Percentiles rank a stretch among this genome's conserved stretches.
Evolutionary conservation across 1,140 invertebrate genomes (phyloP).

Genomic region (Aphis gossypii): DNA sequence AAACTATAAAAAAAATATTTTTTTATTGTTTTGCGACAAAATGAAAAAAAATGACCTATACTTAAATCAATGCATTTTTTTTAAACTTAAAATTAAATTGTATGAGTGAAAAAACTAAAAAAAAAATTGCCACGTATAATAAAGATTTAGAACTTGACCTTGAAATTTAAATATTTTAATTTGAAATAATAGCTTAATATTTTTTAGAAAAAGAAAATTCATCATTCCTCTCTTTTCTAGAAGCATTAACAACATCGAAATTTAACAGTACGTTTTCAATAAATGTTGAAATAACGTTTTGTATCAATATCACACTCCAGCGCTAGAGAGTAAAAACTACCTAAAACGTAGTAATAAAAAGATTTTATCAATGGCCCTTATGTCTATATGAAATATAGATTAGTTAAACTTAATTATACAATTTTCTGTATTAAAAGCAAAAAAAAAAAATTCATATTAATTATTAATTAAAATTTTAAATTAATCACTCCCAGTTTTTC

Average conservation of each 20-base stretch:
- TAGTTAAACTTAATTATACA: no score
- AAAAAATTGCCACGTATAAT: neutral
- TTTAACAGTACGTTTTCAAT: neutral
- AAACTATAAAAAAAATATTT: neutral
- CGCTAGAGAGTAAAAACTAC: neutral
- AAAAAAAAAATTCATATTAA: no score
- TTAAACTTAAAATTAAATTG: neutral
- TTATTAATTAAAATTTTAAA: neutral
- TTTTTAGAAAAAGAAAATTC: neutral
- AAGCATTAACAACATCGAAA: conserved; percentile 9
- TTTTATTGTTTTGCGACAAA: neutral
- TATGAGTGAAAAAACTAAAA: neutral
- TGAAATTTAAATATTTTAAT: neutral
- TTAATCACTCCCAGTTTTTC: neutral
- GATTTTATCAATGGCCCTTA: neutral
- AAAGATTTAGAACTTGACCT: conserved; percentile 6
- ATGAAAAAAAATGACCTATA: neutral
- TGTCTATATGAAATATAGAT: neutral
- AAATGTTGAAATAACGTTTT: neutral
- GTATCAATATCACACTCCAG: neutral
- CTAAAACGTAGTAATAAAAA: neutral
- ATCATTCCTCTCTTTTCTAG: conserved; percentile 2
- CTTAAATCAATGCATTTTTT: neutral
- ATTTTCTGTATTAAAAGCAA: neutral
- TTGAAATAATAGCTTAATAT: neutral